Base-by-base conservation (phyloP, 1,140 invertebrate species). In the Drosophila ironensis region DNA sequence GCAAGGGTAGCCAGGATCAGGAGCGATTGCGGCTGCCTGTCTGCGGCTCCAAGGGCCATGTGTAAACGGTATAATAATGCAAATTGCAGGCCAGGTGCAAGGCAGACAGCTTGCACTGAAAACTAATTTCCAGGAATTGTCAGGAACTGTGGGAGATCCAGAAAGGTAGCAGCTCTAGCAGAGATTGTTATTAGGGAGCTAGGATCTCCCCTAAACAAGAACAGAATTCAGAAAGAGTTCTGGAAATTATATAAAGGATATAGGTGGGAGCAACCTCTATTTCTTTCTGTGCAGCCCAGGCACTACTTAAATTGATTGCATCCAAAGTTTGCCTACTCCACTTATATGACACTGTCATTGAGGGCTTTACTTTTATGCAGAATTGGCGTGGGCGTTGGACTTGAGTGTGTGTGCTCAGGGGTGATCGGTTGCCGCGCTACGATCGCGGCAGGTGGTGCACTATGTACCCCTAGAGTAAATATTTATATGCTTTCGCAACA, bases 21-120 rank as follows among this genome's bases (percentile, higher is more conserved):
- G 40, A 44, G 35, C 48, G 64, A 68, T 67, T 68, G 61, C 56
- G 46, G 28, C 42, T 46, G 63, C 28, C 51, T 69, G 45, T 61
- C 59, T 41, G 35, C 46, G 33, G 30, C 40, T 41, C 30, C 47
- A 64, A 56, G 44, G 42, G 59, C 78, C 74, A 67, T 68, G 53
- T 80, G 71, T 63, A 67, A 86, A 86, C 71, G 74, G 81, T 72
- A 84, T 59, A 74, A 78, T 84, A 84, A 86, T 87, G 80, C 74
- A 86, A 86, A 86, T 86, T 86, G 75, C 66, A 75, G 75, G 80
- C 80, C 80, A 86, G 80, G 80, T 86, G 80, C 81, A 86, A 84
- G 51, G 24, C 74, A 67, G 74, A 72, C 77, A 56, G 41, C n/a
- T n/a, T n/a, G n/a, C n/a, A n/a, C n/a, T n/a, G n/a, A n/a, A n/a